A percentile compares a stretch with the other conserved stretches of the same genome.
phyloP scores from a whole-genome alignment of 2,888 invertebrate species.

The Xanthostigma xanthostigma region DNA sequence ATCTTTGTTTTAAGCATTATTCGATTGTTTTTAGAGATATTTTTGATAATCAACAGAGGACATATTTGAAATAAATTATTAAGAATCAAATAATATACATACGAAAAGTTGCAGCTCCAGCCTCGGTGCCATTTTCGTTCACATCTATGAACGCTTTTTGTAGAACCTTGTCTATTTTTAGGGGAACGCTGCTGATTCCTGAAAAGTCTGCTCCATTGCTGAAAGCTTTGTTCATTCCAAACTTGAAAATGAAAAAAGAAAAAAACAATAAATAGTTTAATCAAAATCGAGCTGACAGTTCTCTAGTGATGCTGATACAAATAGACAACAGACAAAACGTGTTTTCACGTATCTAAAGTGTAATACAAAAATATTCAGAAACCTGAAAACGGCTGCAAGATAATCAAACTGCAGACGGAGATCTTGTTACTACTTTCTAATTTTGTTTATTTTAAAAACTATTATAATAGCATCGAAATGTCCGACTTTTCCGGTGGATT shows the following conservation, averaged over 20 bases:
- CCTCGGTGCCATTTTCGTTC: slow-evolving; percentile 1
- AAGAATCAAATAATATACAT: not conserved
- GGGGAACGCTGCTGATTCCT: not conserved
- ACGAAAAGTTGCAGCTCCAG: slow-evolving; percentile 1
- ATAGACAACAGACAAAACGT: too few relatives aligned
- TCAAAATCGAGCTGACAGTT: too few relatives aligned
- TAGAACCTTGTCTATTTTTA: not conserved
- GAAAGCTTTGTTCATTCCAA: slow-evolving; percentile 14
- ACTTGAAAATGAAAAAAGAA: slow-evolving; percentile 9
- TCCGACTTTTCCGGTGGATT: too few relatives aligned
- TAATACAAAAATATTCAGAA: too few relatives aligned
- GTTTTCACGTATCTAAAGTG: too few relatives aligned
- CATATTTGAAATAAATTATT: not conserved
- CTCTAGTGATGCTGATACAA: too few relatives aligned
- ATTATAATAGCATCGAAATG: too few relatives aligned
- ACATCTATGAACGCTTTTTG: slow-evolving; percentile 3
- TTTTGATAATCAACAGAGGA: not conserved
- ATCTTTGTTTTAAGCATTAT: not conserved
- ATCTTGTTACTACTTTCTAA: too few relatives aligned
- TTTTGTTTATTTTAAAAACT: too few relatives aligned
- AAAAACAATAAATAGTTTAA: too few relatives aligned
- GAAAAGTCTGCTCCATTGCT: not conserved
- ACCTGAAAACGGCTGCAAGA: too few relatives aligned
- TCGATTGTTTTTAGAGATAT: not conserved
- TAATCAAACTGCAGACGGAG: too few relatives aligned